Evolutionary conservation across 2,888 invertebrate genomes (phyloP).

Genomic region (Lycocerus yunnanus): DNA sequence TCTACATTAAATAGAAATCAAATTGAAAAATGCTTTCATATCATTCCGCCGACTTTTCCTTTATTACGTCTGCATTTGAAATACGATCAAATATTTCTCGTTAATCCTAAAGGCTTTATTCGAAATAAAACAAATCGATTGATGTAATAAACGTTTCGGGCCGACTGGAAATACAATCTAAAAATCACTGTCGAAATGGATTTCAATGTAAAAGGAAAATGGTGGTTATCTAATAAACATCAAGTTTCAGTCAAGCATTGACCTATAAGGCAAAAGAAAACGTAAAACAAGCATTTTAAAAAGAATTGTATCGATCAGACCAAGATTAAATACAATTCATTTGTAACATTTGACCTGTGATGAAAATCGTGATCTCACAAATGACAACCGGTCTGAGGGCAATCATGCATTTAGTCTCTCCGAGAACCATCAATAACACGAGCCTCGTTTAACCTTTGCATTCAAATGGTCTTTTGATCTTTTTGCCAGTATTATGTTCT

Average conservation of each 20-base stretch:
- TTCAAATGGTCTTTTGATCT: constrained; percentile 26
- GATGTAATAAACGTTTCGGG: neutral
- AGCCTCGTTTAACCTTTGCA: constrained; percentile 25
- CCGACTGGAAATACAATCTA: neutral
- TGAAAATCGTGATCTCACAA: constrained; percentile 26
- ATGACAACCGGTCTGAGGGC: constrained; percentile 28
- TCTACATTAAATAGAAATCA: constrained; percentile 3
- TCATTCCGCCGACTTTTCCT: neutral
- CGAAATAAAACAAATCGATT: neutral
- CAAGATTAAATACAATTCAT: constrained; percentile 25
- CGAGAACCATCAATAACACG: constrained; percentile 27
- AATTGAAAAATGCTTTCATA: constrained; percentile 7
- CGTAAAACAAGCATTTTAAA: constrained; percentile 14
- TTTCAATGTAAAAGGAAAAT: neutral
- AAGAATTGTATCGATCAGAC: constrained; percentile 20
- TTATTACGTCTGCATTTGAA: neutral
- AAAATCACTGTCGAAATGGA: neutral
- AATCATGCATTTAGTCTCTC: constrained; percentile 28
- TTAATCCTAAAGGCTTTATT: neutral
- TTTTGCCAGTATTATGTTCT: constrained; percentile 20
- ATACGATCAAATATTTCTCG: neutral
- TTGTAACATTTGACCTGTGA: constrained; percentile 23
- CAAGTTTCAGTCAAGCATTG: neutral
- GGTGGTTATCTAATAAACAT: neutral
- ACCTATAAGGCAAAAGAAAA: constrained; percentile 10